These are phyloP conservation scores for Tetramorium bicarinatum DNA, from an alignment of 2,888 invertebrate species.

Conservation along the genomic window DNA sequence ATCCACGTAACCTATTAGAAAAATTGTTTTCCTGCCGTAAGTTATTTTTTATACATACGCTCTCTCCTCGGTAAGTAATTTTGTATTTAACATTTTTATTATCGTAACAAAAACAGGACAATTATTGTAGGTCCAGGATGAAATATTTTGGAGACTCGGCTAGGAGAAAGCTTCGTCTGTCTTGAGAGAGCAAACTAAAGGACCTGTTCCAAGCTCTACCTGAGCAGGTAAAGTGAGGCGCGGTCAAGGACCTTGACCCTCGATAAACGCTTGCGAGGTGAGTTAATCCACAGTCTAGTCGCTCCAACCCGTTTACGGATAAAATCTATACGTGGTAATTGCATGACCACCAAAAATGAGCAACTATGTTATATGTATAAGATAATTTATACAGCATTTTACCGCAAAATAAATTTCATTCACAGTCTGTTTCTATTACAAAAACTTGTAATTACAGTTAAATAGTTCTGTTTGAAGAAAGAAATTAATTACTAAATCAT, in stretches of 20 bases:
- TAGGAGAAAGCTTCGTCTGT: neutral
- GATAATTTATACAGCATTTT: neutral
- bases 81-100: neutral
- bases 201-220: slow-evolving; percentile 71
- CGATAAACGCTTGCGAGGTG: slow-evolving; percentile 62
- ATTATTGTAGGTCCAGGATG: neutral
- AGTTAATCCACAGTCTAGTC: slow-evolving; percentile 54
- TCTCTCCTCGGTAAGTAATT: neutral
- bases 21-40: neutral
- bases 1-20: neutral
- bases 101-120: neutral
- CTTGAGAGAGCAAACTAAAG: slow-evolving; percentile 47
- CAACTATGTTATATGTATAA: neutral
- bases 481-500: neutral
- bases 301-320: neutral
- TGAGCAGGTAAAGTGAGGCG: slow-evolving; percentile 67
- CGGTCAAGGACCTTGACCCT: slow-evolving; percentile 81
- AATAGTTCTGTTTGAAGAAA: neutral
- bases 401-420: neutral
- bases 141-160: slow-evolving; percentile 2
- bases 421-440: neutral
- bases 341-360: neutral
- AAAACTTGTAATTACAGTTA: neutral
- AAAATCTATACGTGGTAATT: neutral
- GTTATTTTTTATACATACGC: neutral